These are phyloP conservation scores for Drosophila repleta DNA, from an alignment of 1,140 invertebrate genomes.

Conservation along the genomic window DNA sequence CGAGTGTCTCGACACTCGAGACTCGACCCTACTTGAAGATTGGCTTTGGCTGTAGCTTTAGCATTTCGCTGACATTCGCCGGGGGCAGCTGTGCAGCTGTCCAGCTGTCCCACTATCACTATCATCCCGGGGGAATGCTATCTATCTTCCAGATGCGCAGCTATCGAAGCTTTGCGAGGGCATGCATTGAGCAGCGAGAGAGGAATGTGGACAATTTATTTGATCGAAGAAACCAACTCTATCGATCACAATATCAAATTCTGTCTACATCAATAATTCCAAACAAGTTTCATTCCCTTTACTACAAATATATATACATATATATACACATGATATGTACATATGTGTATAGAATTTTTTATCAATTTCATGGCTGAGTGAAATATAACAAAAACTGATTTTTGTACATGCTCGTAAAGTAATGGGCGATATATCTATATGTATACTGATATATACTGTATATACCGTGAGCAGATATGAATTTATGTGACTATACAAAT, in stretches of 20 bases:
- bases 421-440: constrained; percentile 13
- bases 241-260: constrained; percentile 1
- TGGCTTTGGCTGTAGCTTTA: constrained; percentile 10
- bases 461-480: constrained; percentile 23
- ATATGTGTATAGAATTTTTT: constrained; percentile 37
- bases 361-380: constrained; percentile 38
- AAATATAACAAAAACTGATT: constrained; percentile 22
- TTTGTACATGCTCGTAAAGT: constrained; percentile 19
- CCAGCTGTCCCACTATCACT: constrained; percentile 27
- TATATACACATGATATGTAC: not conserved
- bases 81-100: constrained; percentile 13
- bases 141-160: constrained; percentile 4
- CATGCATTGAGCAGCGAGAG: constrained; percentile 3
- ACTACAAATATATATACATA: not conserved
- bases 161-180: constrained; percentile 13
- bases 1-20: constrained; percentile 4
- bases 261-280: constrained; percentile 39
- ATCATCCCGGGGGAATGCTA: no score
- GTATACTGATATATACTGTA: no score
- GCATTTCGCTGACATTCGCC: constrained; percentile 39
- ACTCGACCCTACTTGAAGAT: constrained; percentile 9
- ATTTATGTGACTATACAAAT: constrained; percentile 17
- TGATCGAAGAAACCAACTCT: not conserved
- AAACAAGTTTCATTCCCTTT: constrained; percentile 30
- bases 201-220: constrained; percentile 6